Conservation (phyloP, 1,140 invertebrate species). For the Panagrolaimus sp. region DNA sequence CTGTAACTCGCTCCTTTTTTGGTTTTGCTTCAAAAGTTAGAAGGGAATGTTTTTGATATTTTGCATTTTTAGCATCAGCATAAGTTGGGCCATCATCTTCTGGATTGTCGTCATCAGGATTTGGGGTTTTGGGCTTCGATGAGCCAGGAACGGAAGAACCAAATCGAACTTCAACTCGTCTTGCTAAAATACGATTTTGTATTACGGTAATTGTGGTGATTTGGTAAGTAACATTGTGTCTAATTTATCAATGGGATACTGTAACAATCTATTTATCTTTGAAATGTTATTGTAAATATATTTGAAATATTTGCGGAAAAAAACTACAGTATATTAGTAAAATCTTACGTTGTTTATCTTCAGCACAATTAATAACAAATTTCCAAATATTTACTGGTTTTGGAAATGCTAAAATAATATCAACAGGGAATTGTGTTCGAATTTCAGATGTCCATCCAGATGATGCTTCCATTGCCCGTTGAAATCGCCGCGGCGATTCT, state of each 20-base stretch:
- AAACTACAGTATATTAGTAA: too few species aligned
- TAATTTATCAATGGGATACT: too few species aligned
- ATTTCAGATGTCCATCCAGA: background rate
- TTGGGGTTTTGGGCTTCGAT: background rate
- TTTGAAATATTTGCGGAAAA: too few species aligned
- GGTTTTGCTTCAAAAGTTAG: background rate
- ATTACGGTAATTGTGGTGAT: too few species aligned
- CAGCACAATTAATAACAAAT: background rate
- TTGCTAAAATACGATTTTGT: background rate
- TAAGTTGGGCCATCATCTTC: background rate
- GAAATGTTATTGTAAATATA: too few species aligned
- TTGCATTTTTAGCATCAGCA: slow-evolving; percentile 5
- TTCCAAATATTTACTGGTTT: background rate
- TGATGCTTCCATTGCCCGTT: background rate
- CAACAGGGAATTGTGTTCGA: background rate
- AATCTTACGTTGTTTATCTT: slow-evolving; percentile 2
- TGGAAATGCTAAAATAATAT: slow-evolving; percentile 2
- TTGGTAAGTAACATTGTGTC: too few species aligned
- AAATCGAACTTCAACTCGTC: background rate
- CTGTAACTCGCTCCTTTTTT: background rate
- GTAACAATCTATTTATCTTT: too few species aligned
- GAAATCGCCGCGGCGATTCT: background rate
- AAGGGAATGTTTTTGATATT: background rate
- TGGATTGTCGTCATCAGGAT: background rate
- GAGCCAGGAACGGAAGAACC: background rate